A percentile compares a stretch with the other conserved stretches of the same genome.
phyloP scores from a whole-genome alignment of 2,113 vertebrate genomes.

The Abramis brama region DNA sequence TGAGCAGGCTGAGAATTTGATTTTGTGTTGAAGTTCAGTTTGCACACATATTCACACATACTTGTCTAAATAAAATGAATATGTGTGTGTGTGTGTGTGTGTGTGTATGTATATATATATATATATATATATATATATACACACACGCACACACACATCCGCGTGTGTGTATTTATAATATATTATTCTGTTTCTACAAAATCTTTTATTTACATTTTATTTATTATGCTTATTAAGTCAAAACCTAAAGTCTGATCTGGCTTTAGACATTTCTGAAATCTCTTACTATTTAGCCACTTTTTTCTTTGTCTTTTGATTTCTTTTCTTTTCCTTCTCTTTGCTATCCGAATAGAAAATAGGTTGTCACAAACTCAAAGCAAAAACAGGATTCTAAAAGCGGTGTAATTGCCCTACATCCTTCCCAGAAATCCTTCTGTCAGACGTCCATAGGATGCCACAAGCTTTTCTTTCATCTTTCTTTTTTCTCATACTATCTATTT shows the following conservation, averaged over 20 bases:
- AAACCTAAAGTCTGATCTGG: neutral
- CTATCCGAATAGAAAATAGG: neutral
- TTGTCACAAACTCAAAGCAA: neutral
- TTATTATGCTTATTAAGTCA: neutral
- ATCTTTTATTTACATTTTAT: neutral
- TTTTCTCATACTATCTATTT: neutral
- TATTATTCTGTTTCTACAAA: too few species aligned
- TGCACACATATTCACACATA: neutral
- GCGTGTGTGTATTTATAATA: too few species aligned
- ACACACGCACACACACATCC: too few species aligned
- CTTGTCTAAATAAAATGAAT: neutral
- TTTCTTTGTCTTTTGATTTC: neutral
- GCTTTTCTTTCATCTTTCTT: neutral
- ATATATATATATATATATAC: too few species aligned
- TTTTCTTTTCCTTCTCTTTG: neutral
- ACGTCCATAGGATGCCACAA: neutral
- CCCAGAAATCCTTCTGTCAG: neutral
- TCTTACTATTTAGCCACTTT: neutral
- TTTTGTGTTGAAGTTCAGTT: slow-evolving; percentile 25
- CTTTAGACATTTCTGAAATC: neutral
- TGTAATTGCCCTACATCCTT: neutral
- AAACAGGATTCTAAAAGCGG: neutral
- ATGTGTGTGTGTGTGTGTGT: too few species aligned
- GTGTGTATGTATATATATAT: too few species aligned
- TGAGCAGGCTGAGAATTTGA: neutral